Percentiles rank a stretch among this genome's conserved stretches.
Conservation (phyloP, 2,888 invertebrate species). For the Macaria notata region DNA sequence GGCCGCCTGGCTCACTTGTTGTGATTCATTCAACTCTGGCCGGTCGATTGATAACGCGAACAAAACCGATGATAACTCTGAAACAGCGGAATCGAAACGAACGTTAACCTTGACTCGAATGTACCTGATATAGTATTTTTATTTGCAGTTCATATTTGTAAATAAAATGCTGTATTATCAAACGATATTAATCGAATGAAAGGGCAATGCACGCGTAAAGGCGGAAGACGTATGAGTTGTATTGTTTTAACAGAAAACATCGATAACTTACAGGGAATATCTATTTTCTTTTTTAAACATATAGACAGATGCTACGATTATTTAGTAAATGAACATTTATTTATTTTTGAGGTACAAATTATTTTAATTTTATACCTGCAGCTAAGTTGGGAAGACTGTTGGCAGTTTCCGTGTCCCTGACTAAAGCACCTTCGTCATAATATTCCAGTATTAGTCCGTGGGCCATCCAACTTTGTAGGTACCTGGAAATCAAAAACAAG, state of each 20-base stretch:
- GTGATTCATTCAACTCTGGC: constrained; percentile 87
- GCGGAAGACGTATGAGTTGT: too few relatives aligned
- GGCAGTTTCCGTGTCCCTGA: constrained; percentile 90
- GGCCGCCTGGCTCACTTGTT: constrained; percentile 69
- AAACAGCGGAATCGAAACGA: constrained; percentile 42
- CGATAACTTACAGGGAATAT: too few relatives aligned
- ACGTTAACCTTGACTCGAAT: constrained; percentile 22
- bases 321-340: not conserved
- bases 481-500: constrained; percentile 57
- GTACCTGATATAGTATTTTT: not conserved
- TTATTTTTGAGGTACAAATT: not conserved
- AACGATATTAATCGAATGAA: too few relatives aligned
- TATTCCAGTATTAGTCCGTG: constrained; percentile 85
- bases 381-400: constrained; percentile 92
- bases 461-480: constrained; percentile 88
- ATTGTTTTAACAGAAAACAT: too few relatives aligned
- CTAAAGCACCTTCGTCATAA: constrained; percentile 94
- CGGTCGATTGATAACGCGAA: constrained; percentile 97
- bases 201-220: too few relatives aligned
- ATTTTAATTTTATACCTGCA: constrained; percentile 82
- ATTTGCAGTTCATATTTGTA: too few relatives aligned
- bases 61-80: constrained; percentile 92
- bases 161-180: too few relatives aligned
- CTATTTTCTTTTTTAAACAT: too few relatives aligned
- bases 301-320: too few relatives aligned